Evolutionary conservation across 23 tunicate genomes (phyloP).

Genomic region (Botrylloides violaceus): DNA sequence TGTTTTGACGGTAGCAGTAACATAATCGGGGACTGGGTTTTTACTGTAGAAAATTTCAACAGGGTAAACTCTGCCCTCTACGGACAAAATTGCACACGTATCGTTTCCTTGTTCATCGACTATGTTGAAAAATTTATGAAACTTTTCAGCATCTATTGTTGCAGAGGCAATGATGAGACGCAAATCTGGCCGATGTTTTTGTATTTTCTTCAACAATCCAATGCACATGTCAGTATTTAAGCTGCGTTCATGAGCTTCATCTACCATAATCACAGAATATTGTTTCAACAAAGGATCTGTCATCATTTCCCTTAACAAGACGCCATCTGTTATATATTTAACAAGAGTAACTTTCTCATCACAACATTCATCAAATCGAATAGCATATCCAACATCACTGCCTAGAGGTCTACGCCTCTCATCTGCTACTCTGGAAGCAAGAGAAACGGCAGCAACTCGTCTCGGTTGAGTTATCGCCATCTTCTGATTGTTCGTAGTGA

Average conservation of each 20-base stretch:
- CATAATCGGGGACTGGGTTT: conserved; percentile 78
- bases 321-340: conserved; percentile 89
- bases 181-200: conserved; percentile 62
- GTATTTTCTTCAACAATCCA: conserved; percentile 84
- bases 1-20: conserved; percentile 61
- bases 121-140: conserved; percentile 44
- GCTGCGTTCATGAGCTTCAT: conserved; percentile 95
- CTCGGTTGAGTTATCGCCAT: conserved; percentile 79
- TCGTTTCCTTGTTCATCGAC: conserved; percentile 24
- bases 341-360: conserved; percentile 32
- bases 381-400: conserved; percentile 80
- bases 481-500: conserved; percentile 23
- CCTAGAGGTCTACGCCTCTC: conserved; percentile 49
- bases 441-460: conserved; percentile 74
- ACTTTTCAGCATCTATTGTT: conserved; percentile 63
- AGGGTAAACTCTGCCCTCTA: conserved; percentile 74
- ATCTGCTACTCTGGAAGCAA: conserved; percentile 77
- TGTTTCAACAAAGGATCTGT: conserved; percentile 73
- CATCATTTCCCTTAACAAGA: conserved; percentile 87
- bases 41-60: conserved; percentile 71
- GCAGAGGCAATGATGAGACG: conserved; percentile 85
- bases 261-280: conserved; percentile 67
- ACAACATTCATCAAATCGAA: conserved; percentile 74
- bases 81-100: conserved; percentile 43
- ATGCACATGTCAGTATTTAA: conserved; percentile 85